These are phyloP conservation scores for Tubulanus polymorphus DNA, from an alignment of 2,888 invertebrate species.

Conservation along the genomic window DNA sequence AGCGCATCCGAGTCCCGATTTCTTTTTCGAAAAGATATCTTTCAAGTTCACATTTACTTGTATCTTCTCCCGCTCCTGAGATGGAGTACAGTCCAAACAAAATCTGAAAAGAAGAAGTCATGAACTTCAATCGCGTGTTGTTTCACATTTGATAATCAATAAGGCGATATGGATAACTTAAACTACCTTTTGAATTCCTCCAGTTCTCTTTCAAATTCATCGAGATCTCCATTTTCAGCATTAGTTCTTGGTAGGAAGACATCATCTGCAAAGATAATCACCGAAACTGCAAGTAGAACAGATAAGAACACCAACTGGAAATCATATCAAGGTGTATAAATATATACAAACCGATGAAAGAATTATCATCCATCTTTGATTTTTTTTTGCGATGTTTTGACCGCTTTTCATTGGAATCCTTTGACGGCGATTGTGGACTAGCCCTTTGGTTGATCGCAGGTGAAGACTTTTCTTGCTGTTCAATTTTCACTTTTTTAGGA, in stretches of 20 bases:
- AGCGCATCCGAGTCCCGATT: too few species aligned
- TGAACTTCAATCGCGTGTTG: not conserved
- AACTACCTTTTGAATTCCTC: conserved; percentile 74
- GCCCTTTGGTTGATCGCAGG: too few species aligned
- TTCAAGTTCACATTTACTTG: conserved; percentile 76
- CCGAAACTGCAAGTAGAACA: too few species aligned
- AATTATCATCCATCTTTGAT: too few species aligned
- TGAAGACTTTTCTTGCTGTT: too few species aligned
- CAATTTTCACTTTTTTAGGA: too few species aligned
- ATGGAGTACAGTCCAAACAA: conserved; percentile 77
- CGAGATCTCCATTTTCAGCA: conserved; percentile 72
- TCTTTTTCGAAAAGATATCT: conserved; percentile 58
- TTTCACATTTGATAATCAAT: not conserved
- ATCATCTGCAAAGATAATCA: conserved; percentile 64
- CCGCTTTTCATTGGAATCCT: too few species aligned
- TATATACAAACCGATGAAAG: too few species aligned
- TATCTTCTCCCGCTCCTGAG: conserved; percentile 65
- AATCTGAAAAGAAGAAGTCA: conserved; percentile 55
- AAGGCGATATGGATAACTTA: not conserved
- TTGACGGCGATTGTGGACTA: too few species aligned
- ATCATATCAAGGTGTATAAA: too few species aligned
- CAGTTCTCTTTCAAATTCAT: conserved; percentile 75
- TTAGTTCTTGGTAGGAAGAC: conserved; percentile 75
- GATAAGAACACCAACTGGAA: too few species aligned
- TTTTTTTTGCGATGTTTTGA: too few species aligned